Evolutionary conservation across 2,113 vertebrate species (phyloP).

Genomic region (Chauna torquata): DNA sequence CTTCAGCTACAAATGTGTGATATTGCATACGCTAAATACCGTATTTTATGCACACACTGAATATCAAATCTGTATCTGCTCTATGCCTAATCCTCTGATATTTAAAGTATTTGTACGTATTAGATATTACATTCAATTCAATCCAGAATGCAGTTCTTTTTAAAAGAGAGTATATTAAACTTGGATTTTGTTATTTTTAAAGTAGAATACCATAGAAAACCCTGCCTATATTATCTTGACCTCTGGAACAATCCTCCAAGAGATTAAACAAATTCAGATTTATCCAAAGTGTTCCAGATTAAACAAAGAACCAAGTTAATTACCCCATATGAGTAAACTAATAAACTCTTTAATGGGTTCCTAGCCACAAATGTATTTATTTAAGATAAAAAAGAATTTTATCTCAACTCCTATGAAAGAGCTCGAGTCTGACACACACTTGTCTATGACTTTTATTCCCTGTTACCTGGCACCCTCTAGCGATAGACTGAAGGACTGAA

Average conservation of each 20-base stretch:
- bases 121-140: not conserved
- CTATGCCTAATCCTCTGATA: not conserved
- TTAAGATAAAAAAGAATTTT: not conserved
- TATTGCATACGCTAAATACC: not conserved
- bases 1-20: not conserved
- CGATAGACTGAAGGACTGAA: not conserved
- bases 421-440: not conserved
- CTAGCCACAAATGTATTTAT: not conserved
- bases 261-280: not conserved
- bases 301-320: not conserved
- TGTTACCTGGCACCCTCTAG: constrained; percentile 37
- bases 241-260: not conserved
- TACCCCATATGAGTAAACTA: not conserved
- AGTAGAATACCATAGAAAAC: not conserved
- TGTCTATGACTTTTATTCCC: not conserved
- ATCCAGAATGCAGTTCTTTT: not conserved
- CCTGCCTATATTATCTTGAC: not conserved
- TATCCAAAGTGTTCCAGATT: not conserved
- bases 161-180: not conserved
- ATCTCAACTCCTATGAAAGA: not conserved
- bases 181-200: not conserved
- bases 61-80: not conserved
- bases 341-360: not conserved
- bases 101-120: not conserved
- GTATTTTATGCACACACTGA: not conserved